A percentile compares a stretch with the other conserved stretches of the same genome.
Conservation (phyloP, 2,888 invertebrate species). For the Andrena marginata region DNA sequence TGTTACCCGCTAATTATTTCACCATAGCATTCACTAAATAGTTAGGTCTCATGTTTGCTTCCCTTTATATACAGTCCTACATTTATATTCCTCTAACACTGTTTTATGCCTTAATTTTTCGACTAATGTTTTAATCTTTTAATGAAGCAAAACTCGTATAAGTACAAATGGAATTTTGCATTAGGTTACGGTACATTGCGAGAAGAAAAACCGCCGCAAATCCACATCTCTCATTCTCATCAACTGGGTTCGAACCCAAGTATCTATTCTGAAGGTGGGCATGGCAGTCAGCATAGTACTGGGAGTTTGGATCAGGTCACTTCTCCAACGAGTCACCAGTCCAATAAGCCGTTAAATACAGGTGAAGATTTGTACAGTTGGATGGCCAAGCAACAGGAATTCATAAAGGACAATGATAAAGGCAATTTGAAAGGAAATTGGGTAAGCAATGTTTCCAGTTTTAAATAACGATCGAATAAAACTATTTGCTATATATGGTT, state of each 20-base stretch:
- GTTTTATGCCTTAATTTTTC: conserved; percentile 7
- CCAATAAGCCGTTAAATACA: conserved; percentile 86
- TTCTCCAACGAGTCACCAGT: conserved; percentile 86
- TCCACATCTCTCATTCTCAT: conserved; percentile 82
- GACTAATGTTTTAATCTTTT: conserved; percentile 13
- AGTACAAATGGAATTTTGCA: conserved; percentile 44
- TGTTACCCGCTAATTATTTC: conserved; percentile 37
- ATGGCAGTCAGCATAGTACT: conserved; percentile 84
- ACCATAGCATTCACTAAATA: conserved; percentile 17
- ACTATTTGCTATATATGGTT: neutral
- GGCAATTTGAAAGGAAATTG: conserved; percentile 83
- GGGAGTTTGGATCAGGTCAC: conserved; percentile 83
- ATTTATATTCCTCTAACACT: conserved; percentile 24
- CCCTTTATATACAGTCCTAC: conserved; percentile 15
- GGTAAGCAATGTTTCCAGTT: conserved; percentile 73
- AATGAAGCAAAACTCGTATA: conserved; percentile 4
- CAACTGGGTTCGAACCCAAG: conserved; percentile 90
- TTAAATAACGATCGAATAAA: neutral
- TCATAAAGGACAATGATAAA: conserved; percentile 85
- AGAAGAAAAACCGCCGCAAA: conserved; percentile 88
- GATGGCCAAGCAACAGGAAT: conserved; percentile 96
- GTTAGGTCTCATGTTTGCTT: conserved; percentile 17
- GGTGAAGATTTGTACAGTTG: conserved; percentile 97
- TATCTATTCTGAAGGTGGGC: conserved; percentile 84
- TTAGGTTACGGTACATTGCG: conserved; percentile 91